Evolutionary conservation across 1,140 invertebrate species (phyloP), one percentile per base, ranked within the genome.

Genomic region (Drosophila kikkawai): DNA sequence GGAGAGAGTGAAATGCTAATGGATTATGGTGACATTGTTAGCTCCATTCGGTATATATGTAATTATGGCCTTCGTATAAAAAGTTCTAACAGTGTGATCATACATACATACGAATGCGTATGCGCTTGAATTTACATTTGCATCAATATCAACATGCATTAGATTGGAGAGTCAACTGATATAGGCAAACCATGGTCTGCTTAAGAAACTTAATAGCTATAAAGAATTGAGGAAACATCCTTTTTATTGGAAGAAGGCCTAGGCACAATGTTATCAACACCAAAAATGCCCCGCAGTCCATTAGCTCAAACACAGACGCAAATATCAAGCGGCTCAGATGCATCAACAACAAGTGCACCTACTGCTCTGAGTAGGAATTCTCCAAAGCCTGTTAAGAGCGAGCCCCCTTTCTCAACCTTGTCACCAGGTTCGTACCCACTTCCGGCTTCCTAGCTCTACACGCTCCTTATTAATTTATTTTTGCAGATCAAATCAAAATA

Each of bases 261-360:
- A 12, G 37, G 29, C 44, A 82, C 63, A 82, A 82, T 82, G 80
- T 71, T 86, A 58, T 75, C 82, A 47, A 75, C 82, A 68, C 77
- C 57, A 39, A 56, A 56, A 67, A 85, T 53, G 58, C 50, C 78
- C 50, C 53, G 47, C 55, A 84, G 73, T 69, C 78, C 67, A 56
- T 26, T 36, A 34, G 47, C 78, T 53, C 82, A 76, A 58, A 42
- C 68, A 44, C 70, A 63, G 58, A 9, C 59, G 17, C 45, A 63
- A 37, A 9, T 55, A 36, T 45, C 59, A 39, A 79, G 48, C 50
- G 42, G 50, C 36, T 2, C 19, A 56, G 80, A 80, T 76, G 37
- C 47, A 48, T 47, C 80, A 48, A 69, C 75, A 48, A 67, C 63
- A 69, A 68, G 63, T 68, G 57, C 41, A 45, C 22, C 63, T n/a